These are phyloP conservation scores for Hyperoplus lanceolatus DNA, from an alignment of 2,797 vertebrate species.

Conservation along the genomic window DNA sequence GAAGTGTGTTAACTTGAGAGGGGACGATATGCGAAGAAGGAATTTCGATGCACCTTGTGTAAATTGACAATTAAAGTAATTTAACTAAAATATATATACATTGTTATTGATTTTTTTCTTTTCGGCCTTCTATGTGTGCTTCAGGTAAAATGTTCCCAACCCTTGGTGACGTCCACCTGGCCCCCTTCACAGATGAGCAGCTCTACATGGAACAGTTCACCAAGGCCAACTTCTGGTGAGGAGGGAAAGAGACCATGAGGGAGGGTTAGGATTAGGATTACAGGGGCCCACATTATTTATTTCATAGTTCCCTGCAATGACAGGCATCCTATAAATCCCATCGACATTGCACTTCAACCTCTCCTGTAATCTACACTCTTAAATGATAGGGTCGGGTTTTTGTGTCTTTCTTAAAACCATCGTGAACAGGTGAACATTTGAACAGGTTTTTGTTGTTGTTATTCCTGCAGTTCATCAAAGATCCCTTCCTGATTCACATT, in stretches of 20 bases:
- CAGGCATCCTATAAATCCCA: neutral
- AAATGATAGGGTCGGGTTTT: neutral
- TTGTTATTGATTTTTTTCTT: neutral
- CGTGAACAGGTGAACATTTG: neutral
- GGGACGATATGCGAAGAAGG: too few species aligned
- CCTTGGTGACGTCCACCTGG: constrained; percentile 95
- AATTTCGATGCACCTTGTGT: too few species aligned
- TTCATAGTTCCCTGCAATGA: neutral
- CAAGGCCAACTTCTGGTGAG: constrained; percentile 99
- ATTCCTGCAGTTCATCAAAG: neutral
- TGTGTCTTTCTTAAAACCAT: neutral
- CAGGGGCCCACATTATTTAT: neutral
- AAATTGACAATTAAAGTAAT: too few species aligned
- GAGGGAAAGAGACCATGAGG: neutral
- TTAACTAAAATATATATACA: too few species aligned
- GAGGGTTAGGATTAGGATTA: neutral
- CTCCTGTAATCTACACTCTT: too few species aligned
- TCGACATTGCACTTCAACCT: neutral
- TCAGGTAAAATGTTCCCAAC: constrained; percentile 99
- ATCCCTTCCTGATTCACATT: too few species aligned
- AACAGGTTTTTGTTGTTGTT: neutral
- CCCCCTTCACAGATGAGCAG: constrained; percentile 97
- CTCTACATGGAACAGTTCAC: constrained; percentile 99
- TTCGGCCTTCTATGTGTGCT: constrained; percentile 3
- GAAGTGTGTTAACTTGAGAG: too few species aligned